Percentiles rank a stretch among this genome's conserved stretches.
Conservation (phyloP, 1,140 invertebrate species). For the Drosophila mauritiana region DNA sequence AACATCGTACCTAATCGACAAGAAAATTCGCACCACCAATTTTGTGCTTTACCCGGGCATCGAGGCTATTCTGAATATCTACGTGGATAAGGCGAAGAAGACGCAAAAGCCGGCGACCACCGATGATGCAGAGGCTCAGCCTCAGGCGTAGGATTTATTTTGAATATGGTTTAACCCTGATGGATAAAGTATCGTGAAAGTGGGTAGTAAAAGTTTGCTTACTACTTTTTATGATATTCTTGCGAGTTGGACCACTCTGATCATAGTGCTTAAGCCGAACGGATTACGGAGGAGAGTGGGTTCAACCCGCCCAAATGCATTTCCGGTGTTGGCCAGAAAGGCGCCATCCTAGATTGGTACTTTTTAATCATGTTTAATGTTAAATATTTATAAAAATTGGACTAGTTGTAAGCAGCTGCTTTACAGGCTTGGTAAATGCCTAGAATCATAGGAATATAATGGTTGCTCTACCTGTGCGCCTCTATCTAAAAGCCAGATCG, state of each 20-base stretch:
- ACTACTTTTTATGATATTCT: too few species aligned
- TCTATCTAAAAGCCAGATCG: slow-evolving; percentile 64
- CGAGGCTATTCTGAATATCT: slow-evolving; percentile 80
- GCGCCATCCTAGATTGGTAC: slow-evolving; percentile 46
- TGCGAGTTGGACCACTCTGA: background rate
- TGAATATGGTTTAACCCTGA: background rate
- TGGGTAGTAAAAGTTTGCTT: too few species aligned
- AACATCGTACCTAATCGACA: slow-evolving; percentile 76
- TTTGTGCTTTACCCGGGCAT: slow-evolving; percentile 82
- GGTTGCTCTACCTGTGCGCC: slow-evolving; percentile 42
- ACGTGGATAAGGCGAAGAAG: slow-evolving; percentile 71
- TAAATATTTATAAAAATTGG: slow-evolving; percentile 83
- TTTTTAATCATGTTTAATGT: slow-evolving; percentile 69
- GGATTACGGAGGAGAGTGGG: slow-evolving; percentile 4
- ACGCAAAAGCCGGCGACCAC: slow-evolving; percentile 35
- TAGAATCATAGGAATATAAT: slow-evolving; percentile 66
- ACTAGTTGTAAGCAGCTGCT: slow-evolving; percentile 67
- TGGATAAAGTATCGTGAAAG: too few species aligned
- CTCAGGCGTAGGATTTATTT: slow-evolving; percentile 12
- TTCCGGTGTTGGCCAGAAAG: slow-evolving; percentile 11
- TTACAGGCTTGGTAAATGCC: slow-evolving; percentile 75
- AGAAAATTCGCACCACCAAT: slow-evolving; percentile 76
- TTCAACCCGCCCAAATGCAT: slow-evolving; percentile 24
- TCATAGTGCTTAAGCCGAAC: background rate
- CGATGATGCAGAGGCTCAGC: slow-evolving; percentile 25